A percentile compares a stretch with the other conserved stretches of the same genome.
phyloP scores from a whole-genome alignment of 2,888 invertebrate species.

The Rhagium mordax region DNA sequence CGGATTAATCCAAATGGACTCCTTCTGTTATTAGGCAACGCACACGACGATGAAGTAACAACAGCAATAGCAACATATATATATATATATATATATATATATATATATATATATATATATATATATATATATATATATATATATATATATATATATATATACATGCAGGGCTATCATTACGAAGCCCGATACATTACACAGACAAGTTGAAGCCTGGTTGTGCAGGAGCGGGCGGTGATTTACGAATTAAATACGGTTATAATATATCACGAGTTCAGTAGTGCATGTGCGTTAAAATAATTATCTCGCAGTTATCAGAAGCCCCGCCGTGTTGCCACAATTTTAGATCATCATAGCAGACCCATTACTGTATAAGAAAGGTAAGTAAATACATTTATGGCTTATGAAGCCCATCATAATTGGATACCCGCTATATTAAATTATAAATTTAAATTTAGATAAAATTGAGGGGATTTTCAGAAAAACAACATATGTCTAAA shows the following conservation, averaged over 20 bases:
- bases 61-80: no score
- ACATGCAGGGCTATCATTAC: not conserved
- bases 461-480: no score
- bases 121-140: no score
- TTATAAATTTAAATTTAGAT: not conserved
- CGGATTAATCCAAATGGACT: no score
- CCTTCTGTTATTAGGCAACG: no score
- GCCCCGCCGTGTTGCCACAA: not conserved
- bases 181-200: not conserved
- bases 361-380: not conserved
- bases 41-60: no score
- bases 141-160: not conserved
- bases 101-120: no score
- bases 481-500: no score
- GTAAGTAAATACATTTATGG: not conserved
- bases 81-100: no score
- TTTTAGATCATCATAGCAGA: not conserved
- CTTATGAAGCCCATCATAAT: not conserved
- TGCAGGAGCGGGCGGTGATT: not conserved
- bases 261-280: not conserved
- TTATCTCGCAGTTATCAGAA: not conserved
- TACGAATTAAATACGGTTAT: not conserved
- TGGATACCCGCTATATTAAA: not conserved
- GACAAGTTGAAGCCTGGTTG: no score
- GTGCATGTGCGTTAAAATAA: not conserved